Percentiles rank a stretch among this genome's conserved stretches.
These are phyloP conservation scores for Chionoecetes opilio DNA, from an alignment of 1,140 invertebrate genomes.

Conservation along the genomic window DNA sequence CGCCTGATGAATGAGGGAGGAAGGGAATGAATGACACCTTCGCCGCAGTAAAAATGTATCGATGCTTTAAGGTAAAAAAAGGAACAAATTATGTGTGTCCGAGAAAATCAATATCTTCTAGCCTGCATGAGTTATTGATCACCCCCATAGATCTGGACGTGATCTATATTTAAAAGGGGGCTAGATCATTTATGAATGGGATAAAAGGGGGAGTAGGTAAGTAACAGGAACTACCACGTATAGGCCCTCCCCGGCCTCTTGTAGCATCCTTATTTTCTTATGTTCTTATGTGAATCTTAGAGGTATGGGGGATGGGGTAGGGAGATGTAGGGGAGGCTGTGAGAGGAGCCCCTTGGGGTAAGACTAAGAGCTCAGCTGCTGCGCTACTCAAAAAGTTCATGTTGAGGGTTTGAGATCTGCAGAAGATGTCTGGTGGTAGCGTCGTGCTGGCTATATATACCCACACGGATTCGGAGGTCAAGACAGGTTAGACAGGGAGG, in stretches of 20 bases:
- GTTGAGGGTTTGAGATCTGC: conserved; percentile 53
- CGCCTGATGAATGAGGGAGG: too few species aligned
- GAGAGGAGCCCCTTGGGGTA: not conserved
- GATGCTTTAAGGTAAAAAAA: too few species aligned
- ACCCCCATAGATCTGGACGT: too few species aligned
- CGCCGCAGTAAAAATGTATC: too few species aligned
- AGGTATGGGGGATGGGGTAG: not conserved
- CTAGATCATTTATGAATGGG: too few species aligned
- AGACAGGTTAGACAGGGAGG: not conserved
- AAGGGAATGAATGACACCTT: not conserved
- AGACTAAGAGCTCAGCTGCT: not conserved
- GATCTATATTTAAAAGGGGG: too few species aligned
- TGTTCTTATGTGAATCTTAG: not conserved
- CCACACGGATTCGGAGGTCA: not conserved
- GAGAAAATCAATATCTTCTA: not conserved
- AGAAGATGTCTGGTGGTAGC: not conserved
- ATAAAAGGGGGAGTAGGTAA: too few species aligned
- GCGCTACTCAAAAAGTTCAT: conserved; percentile 43
- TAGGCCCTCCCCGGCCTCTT: too few species aligned
- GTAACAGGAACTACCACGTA: too few species aligned
- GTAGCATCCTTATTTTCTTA: not conserved
- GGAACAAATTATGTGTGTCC: not conserved
- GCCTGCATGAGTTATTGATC: not conserved
- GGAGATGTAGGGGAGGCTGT: not conserved
- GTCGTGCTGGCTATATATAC: conserved; percentile 24